Base-by-base conservation (phyloP, 2,797 vertebrate species). In the Ficedula albicollis region DNA sequence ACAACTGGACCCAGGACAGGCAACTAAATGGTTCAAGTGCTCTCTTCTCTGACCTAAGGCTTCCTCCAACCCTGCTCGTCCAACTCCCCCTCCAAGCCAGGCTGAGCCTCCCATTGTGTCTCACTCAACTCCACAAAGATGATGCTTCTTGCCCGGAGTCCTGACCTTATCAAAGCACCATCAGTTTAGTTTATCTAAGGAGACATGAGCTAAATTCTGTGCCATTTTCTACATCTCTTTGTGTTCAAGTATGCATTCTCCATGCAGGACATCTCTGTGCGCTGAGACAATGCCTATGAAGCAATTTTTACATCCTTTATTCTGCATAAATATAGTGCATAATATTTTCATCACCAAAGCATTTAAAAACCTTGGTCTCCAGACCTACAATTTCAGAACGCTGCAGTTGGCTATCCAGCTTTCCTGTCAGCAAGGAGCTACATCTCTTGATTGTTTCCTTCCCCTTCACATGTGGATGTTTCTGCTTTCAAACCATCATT, bases 191-290 rank as follows among this genome's bases (percentile, higher is more conserved):
- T 81, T 49, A 70, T 51, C 51, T 27, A 39, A 78, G 52, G 19
- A 54, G 87, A 86, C 10, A 14, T 1, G 10, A 82, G 36, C 32
- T 58, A 66, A 17, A 59, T 81, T 90, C 54, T 15, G 39, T 38
- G 60, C 26, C 13, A 32, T 67, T 85, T 76, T 62, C 43, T 64
- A 52, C 22, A 15, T n/a, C 62, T 63, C 41, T 48, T 21, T 2
- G 1, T 18, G 29, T 34, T 39, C 36, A 76, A 89, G 34, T 36
- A 29, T 0, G 6, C 0, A 0, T 17, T 74, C 29, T 59, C 38
- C 34, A 46, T 0, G 0, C 3, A 69, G 20, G 54, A 41, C 4
- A 58, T 17, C 7, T 36, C 32, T 39, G 17, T 11, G 6, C 49
- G 34, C 56, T 23, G 18, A 87, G 29, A 74, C 1, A 6, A 72